Conservation (phyloP, 2,797 vertebrate genomes). For the Myotis vivesi region DNA sequence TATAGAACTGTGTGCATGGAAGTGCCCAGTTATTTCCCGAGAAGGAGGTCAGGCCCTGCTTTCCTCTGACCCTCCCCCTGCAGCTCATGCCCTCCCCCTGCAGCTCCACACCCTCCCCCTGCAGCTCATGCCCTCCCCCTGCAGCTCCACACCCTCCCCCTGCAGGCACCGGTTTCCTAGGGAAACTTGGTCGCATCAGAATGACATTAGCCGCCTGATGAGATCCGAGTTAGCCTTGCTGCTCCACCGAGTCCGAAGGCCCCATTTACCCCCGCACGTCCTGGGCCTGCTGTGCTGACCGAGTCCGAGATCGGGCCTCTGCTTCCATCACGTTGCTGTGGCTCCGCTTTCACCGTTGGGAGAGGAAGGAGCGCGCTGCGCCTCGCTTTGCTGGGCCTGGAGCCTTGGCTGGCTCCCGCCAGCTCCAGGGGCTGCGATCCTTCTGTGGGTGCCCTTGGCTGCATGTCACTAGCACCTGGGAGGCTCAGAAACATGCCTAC, state of each 20-base stretch:
- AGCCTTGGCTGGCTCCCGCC: neutral
- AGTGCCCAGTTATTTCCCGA: neutral
- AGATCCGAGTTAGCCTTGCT: neutral
- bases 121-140: no score
- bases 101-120: no score
- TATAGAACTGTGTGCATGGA: neutral
- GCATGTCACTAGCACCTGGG: neutral
- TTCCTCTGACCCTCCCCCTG: neutral
- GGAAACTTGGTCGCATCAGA: neutral
- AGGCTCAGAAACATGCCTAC: neutral
- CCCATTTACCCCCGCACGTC: neutral
- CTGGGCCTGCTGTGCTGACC: accelerated
- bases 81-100: no score
- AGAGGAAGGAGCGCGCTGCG: accelerated
- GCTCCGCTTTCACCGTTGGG: neutral
- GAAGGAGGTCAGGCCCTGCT: neutral
- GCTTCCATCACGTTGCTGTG: accelerated
- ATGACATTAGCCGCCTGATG: neutral
- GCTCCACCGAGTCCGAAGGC: neutral
- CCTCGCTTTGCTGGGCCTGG: neutral
- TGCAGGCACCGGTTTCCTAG: accelerated
- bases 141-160: no score
- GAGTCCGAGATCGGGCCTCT: accelerated
- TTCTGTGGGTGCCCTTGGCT: neutral
- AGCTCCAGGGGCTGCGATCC: accelerated